phyloP scores from a whole-genome alignment of 2,113 vertebrate species.

The Phylloscopus whistleri region DNA sequence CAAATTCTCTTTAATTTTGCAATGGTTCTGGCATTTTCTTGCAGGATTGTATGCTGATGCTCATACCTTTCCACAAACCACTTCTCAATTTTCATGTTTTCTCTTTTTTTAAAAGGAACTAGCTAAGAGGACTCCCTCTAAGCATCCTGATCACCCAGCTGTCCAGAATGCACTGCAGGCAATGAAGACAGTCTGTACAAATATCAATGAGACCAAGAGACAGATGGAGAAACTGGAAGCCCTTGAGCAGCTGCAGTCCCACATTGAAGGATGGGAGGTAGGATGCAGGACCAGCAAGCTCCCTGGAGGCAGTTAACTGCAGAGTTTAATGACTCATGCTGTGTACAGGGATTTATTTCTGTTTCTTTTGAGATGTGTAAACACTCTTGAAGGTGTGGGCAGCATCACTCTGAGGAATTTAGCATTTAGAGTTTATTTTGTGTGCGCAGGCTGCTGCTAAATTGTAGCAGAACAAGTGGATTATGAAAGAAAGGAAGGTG shows the following conservation, averaged over 20 bases:
- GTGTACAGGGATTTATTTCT: neutral
- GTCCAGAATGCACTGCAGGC: constrained; percentile 92
- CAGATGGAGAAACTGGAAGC: constrained; percentile 99
- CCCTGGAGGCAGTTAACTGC: neutral
- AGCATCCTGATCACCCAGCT: constrained; percentile 89
- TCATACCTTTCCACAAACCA: neutral
- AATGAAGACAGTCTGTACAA: constrained; percentile 97
- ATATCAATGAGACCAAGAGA: constrained; percentile 98
- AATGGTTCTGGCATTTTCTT: neutral
- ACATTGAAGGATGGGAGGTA: constrained; percentile 99
- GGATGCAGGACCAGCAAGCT: neutral
- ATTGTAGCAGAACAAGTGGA: neutral
- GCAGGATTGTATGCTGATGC: neutral
- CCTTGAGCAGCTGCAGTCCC: constrained; percentile 94
- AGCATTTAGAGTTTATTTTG: neutral
- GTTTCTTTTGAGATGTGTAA: neutral
- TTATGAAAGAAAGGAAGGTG: neutral
- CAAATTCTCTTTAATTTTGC: neutral
- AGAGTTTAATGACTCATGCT: neutral
- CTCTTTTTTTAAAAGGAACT: constrained; percentile 81
- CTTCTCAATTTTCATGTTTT: neutral
- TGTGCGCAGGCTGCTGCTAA: neutral
- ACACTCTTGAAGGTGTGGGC: neutral
- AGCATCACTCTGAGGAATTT: neutral
- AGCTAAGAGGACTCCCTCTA: constrained; percentile 92